These are phyloP conservation scores for Equus quagga DNA, from an alignment of 2,113 vertebrate genomes.

Conservation along the genomic window DNA sequence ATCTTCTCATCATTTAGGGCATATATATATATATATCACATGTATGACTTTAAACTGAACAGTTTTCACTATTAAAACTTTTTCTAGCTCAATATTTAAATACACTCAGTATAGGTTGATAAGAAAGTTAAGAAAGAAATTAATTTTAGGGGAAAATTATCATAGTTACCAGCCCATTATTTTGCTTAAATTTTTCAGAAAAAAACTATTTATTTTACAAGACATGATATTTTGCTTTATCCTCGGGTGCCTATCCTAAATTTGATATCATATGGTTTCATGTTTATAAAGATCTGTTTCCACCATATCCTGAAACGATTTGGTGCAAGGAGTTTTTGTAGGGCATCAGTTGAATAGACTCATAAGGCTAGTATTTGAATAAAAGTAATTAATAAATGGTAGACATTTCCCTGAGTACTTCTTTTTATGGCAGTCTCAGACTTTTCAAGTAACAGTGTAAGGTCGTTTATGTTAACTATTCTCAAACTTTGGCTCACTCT, in stretches of 20 bases:
- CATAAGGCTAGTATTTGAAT: background rate
- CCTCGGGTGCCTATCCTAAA: background rate
- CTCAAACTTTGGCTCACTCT: background rate
- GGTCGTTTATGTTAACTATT: background rate
- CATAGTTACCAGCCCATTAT: background rate
- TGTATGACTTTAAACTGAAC: background rate
- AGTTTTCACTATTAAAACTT: background rate
- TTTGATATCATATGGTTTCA: background rate
- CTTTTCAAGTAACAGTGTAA: background rate
- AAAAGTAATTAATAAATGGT: background rate
- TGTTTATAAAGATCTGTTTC: background rate
- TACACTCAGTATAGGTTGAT: background rate
- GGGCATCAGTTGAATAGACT: background rate
- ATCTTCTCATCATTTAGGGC: background rate
- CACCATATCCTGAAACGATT: background rate
- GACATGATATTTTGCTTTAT: background rate
- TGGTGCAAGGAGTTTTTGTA: background rate
- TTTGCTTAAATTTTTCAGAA: background rate
- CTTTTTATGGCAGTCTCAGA: background rate
- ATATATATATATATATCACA: background rate
- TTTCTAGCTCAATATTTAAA: background rate
- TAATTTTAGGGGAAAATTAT: background rate
- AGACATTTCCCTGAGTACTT: background rate
- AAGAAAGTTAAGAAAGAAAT: background rate
- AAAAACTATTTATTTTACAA: background rate